phyloP scores from a whole-genome alignment of 2,797 vertebrate genomes.

The Neopelma chrysocephalum region DNA sequence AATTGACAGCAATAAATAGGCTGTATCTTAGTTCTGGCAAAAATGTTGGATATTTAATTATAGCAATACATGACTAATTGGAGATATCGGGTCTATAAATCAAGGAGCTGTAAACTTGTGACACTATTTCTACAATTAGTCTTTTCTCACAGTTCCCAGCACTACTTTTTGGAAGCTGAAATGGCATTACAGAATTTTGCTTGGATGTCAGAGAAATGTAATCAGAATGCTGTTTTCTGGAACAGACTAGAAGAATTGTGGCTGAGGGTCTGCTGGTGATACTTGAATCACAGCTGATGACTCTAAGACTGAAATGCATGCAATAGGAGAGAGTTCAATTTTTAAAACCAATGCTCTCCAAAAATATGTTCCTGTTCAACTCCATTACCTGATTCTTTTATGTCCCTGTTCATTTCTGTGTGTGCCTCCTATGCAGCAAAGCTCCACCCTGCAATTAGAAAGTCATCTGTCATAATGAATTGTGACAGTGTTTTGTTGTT shows the following conservation, averaged over 20 bases:
- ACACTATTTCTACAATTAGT: not conserved
- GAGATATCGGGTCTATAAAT: not conserved
- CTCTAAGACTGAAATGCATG: not conserved
- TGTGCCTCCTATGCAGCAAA: not conserved
- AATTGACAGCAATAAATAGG: not conserved
- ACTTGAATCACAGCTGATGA: not conserved
- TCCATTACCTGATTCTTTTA: not conserved
- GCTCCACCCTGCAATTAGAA: not conserved
- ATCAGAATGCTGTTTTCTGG: not conserved
- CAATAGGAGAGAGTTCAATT: not conserved
- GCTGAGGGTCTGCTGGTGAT: not conserved
- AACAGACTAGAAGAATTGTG: not conserved
- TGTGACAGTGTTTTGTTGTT: not conserved
- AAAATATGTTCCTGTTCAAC: not conserved
- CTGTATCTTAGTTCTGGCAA: not conserved
- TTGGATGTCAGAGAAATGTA: not conserved
- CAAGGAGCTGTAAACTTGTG: not conserved
- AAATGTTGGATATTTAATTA: not conserved
- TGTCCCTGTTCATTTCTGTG: not conserved
- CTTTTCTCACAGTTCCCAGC: not conserved
- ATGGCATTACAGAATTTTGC: not conserved
- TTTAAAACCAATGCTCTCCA: not conserved
- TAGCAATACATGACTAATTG: not conserved
- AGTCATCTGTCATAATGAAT: not conserved
- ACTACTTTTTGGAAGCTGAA: not conserved